Evolutionary conservation across 1,140 invertebrate species (phyloP).

Genomic region (Heliconius himera): DNA sequence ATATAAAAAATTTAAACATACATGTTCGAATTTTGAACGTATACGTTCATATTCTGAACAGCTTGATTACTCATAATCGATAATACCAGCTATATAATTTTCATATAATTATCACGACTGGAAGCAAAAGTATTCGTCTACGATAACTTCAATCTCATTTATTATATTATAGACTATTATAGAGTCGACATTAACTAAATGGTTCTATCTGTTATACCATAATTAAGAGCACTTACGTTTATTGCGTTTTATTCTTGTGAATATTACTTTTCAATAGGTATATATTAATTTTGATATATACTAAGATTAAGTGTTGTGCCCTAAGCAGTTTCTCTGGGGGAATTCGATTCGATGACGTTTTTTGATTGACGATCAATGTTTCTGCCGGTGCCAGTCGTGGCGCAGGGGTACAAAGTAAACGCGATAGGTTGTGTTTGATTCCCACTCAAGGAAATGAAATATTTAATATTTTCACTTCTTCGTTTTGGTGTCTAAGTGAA

Average conservation of each 20-base stretch:
- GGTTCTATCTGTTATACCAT: constrained; percentile 30
- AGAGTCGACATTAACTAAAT: constrained; percentile 26
- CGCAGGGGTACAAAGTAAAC: too few species aligned
- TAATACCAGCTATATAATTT: background rate
- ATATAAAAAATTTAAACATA: too few species aligned
- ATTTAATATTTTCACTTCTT: too few species aligned
- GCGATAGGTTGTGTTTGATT: too few species aligned
- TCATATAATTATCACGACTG: background rate
- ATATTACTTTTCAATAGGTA: constrained; percentile 26
- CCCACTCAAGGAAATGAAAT: too few species aligned
- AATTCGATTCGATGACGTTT: constrained; percentile 25
- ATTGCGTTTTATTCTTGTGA: constrained; percentile 32
- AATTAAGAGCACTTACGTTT: constrained; percentile 34
- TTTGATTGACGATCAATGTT: background rate
- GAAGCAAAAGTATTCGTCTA: constrained; percentile 15
- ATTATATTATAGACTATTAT: constrained; percentile 22
- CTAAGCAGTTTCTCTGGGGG: constrained; percentile 14
- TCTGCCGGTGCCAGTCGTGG: background rate
- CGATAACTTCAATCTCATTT: constrained; percentile 17
- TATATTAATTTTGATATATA: constrained; percentile 29
- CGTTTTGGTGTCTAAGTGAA: too few species aligned
- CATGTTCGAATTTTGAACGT: too few species aligned
- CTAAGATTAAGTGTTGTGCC: constrained; percentile 21
- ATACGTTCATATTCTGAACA: too few species aligned
- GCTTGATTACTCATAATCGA: too few species aligned